Evolutionary conservation across 2,888 invertebrate genomes (phyloP).

Genomic region (Netelia virgata): DNA sequence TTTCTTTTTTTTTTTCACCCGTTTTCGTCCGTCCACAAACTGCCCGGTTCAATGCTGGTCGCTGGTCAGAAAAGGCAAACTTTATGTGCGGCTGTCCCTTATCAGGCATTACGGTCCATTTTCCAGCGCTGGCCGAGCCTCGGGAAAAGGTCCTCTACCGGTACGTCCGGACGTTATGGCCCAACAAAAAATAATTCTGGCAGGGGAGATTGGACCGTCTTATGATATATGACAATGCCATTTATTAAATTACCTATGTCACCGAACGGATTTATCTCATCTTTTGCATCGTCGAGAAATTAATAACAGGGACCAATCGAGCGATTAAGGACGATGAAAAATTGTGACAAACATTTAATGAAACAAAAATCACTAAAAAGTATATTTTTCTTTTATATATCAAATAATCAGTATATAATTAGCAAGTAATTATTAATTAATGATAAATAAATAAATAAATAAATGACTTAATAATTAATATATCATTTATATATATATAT

Average conservation of each 20-base stretch:
- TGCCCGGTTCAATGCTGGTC: conserved; percentile 28
- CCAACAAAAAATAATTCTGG: conserved; percentile 13
- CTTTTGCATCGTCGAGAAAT: no score
- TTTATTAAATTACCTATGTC: not conserved
- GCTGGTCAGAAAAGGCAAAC: conserved; percentile 56
- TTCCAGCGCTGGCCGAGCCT: conserved; percentile 74
- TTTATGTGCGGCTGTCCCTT: conserved; percentile 78
- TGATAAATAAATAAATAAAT: not conserved
- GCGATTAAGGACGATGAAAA: no score
- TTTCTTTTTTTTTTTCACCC: conserved; percentile 15
- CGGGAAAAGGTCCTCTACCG: conserved; percentile 61
- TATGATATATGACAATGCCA: conserved; percentile 15
- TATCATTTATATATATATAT: no score
- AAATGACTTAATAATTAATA: not conserved
- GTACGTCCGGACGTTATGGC: conserved; percentile 52
- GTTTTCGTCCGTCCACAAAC: conserved; percentile 32
- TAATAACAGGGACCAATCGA: no score
- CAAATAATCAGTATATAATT: no score
- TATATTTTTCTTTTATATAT: not conserved
- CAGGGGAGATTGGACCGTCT: not conserved
- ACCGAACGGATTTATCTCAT: no score
- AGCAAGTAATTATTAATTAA: not conserved
- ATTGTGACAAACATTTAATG: no score
- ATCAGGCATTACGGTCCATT: conserved; percentile 83
- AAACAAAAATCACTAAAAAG: not conserved